These are phyloP conservation scores for Eupithecia subumbrata DNA, from an alignment of 2,888 invertebrate genomes.

Conservation along the genomic window DNA sequence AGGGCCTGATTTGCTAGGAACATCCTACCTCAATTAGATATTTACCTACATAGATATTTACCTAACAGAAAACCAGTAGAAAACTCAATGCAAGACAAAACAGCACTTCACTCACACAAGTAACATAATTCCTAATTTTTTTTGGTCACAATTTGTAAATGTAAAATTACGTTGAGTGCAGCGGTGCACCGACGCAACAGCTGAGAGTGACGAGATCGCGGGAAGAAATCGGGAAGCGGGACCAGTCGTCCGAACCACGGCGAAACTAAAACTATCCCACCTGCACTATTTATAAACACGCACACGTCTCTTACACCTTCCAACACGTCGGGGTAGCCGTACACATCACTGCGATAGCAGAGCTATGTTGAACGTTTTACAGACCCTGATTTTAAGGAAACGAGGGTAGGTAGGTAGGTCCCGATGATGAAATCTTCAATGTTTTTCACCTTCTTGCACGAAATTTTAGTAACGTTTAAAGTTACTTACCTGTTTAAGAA, in stretches of 20 bases:
- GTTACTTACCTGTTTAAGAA: not conserved
- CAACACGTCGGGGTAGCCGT: constrained; percentile 23
- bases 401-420: not conserved
- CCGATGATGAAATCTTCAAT: not conserved
- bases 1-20: not conserved
- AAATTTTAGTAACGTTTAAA: not conserved
- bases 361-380: constrained; percentile 3
- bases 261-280: constrained; percentile 34
- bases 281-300: constrained; percentile 43
- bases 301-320: constrained; percentile 35
- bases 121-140: not conserved
- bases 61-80: not conserved
- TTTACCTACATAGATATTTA: constrained; percentile 7
- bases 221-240: constrained; percentile 7
- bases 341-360: not conserved
- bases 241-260: constrained; percentile 25
- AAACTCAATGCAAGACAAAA: constrained; percentile 8
- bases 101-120: constrained; percentile 19
- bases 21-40: not conserved
- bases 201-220: constrained; percentile 6
- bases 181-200: constrained; percentile 10
- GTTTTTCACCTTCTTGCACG: not conserved
- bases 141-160: not conserved
- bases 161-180: not conserved
- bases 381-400: not conserved